Evolutionary conservation across 2,113 vertebrate genomes (phyloP).

Genomic region (Phyllostomus hastatus): DNA sequence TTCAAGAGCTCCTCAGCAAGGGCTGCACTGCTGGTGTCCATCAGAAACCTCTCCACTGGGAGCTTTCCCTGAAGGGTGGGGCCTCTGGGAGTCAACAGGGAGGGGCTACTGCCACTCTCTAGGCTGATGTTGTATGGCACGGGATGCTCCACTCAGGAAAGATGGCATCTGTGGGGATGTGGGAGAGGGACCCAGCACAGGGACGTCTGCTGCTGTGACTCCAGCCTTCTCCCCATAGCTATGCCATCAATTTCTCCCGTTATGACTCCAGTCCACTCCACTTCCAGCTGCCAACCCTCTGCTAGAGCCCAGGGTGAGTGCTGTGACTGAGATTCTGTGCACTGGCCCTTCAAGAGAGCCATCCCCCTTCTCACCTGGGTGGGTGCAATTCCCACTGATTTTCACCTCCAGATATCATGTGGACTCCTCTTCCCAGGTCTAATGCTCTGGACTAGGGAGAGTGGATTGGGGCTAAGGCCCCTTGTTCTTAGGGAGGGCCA

Average conservation of each 20-base stretch:
- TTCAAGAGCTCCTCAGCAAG: not conserved
- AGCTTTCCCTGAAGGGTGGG: not conserved
- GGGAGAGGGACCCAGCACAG: not conserved
- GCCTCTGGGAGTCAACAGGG: not conserved
- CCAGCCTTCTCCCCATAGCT: not conserved
- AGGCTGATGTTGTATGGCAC: not conserved
- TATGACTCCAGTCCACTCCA: not conserved
- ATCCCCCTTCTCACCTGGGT: not conserved
- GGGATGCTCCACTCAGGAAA: not conserved
- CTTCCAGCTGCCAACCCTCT: not conserved
- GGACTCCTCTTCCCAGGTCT: not conserved
- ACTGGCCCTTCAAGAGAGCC: not conserved
- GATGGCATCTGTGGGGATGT: not conserved
- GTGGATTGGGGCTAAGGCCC: not conserved
- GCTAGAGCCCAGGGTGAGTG: not conserved
- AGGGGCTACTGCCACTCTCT: not conserved
- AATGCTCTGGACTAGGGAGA: not conserved
- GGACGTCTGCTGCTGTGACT: not conserved
- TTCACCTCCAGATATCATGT: not conserved
- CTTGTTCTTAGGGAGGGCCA: not conserved
- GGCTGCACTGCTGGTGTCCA: not conserved
- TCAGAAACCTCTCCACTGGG: not conserved
- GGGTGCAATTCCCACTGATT: not conserved
- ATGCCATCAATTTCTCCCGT: not conserved
- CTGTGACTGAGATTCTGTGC: not conserved